Evolutionary conservation across 2,797 vertebrate species (phyloP).

Genomic region (Cyprinella venusta): DNA sequence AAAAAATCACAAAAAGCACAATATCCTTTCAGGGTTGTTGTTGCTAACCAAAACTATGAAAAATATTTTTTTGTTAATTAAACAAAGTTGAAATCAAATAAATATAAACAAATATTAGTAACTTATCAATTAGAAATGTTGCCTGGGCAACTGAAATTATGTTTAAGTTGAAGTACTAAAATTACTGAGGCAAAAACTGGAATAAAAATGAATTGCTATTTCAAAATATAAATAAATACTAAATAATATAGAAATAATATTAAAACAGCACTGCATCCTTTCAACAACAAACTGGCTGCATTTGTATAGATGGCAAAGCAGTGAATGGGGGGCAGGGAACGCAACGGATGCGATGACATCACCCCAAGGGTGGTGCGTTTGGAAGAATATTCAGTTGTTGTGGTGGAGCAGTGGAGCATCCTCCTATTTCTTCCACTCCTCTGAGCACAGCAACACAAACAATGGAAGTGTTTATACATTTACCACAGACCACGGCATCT

Average conservation of each 20-base stretch:
- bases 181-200: not conserved
- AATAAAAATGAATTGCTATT: not conserved
- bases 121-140: too few relatives aligned
- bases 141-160: too few relatives aligned
- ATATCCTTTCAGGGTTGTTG: not conserved
- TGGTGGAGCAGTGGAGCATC: conserved; percentile 44
- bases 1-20: not conserved
- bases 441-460: conserved; percentile 52
- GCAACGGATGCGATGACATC: conserved; percentile 17
- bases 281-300: conserved; percentile 14
- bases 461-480: conserved; percentile 56
- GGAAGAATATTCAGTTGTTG: conserved; percentile 43
- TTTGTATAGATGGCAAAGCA: conserved; percentile 6
- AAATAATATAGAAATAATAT: not conserved
- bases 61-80: not conserved
- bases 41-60: not conserved
- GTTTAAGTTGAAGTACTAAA: not conserved
- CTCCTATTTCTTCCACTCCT: conserved; percentile 45
- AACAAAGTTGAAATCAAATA: not conserved
- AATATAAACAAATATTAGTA: not conserved
- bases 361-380: conserved; percentile 24
- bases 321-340: not conserved
- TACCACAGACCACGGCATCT: conserved; percentile 46
- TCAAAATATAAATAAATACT: not conserved
- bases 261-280: not conserved